phyloP scores from a whole-genome alignment of 2,113 vertebrate genomes.

The Calonectris borealis region DNA sequence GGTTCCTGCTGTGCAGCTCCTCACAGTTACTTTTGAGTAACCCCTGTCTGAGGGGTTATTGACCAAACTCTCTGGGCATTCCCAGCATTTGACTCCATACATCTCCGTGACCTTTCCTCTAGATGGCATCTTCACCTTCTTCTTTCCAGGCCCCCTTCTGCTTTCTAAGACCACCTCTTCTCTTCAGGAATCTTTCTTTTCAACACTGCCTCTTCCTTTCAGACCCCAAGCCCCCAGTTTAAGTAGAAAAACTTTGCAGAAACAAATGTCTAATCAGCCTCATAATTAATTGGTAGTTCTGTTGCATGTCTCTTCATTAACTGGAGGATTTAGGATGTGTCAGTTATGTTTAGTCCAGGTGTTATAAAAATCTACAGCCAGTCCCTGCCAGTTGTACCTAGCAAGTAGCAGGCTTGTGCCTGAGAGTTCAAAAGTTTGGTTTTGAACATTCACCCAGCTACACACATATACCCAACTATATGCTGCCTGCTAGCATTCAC shows the following conservation, averaged over 20 bases:
- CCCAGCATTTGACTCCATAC: not conserved
- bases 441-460: not conserved
- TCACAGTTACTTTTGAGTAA: not conserved
- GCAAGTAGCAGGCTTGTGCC: not conserved
- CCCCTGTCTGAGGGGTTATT: not conserved
- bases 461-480: not conserved
- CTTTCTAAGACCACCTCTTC: not conserved
- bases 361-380: not conserved
- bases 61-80: not conserved
- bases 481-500: not conserved
- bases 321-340: not conserved
- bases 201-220: not conserved
- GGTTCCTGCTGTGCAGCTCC: not conserved
- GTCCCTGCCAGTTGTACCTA: not conserved
- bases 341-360: not conserved
- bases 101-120: accelerated
- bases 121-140: not conserved
- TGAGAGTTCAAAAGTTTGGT: not conserved
- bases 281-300: not conserved
- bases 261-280: not conserved
- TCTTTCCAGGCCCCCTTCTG: not conserved
- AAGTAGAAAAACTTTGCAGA: not conserved
- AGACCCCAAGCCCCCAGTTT: not conserved
- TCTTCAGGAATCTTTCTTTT: not conserved
- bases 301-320: not conserved